These are phyloP conservation scores for Gorsachius magnificus DNA, from an alignment of 2,797 vertebrate species.

Conservation along the genomic window DNA sequence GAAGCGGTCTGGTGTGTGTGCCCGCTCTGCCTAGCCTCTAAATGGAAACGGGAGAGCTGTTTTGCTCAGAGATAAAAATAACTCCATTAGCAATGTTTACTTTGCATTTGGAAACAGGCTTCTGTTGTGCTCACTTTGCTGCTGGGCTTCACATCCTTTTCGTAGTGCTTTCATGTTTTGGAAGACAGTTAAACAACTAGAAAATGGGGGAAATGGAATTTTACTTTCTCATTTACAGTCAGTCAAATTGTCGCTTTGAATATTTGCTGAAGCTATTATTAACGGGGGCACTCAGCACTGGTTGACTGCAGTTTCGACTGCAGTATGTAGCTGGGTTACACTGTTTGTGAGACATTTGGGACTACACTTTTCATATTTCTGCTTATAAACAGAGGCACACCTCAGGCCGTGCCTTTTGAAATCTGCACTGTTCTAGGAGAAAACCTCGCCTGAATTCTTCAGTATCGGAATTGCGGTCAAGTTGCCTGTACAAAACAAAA, in stretches of 20 bases:
- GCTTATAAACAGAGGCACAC: neutral
- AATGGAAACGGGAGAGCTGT: rapidly evolving
- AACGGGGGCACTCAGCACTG: neutral
- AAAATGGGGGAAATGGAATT: neutral
- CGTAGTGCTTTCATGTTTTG: rapidly evolving
- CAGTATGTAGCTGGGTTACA: neutral
- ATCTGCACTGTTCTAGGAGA: neutral
- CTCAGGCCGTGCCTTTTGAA: neutral
- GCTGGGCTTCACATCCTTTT: neutral
- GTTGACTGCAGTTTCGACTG: neutral
- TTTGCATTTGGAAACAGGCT: neutral
- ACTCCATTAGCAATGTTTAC: neutral
- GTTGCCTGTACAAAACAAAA: neutral
- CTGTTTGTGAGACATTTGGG: neutral
- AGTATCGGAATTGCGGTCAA: neutral
- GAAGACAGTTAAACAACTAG: neutral
- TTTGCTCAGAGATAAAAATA: neutral
- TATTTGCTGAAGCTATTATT: neutral
- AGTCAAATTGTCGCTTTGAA: too few relatives aligned
- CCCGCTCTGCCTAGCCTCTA: rapidly evolving
- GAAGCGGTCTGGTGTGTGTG: rapidly evolving
- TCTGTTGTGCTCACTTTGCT: neutral
- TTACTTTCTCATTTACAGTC: neutral
- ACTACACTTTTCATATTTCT: neutral
- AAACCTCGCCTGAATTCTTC: neutral